Evolutionary conservation across 92 coral and sea anemone species (phyloP).

Genomic region (Galaxea fascicularis): DNA sequence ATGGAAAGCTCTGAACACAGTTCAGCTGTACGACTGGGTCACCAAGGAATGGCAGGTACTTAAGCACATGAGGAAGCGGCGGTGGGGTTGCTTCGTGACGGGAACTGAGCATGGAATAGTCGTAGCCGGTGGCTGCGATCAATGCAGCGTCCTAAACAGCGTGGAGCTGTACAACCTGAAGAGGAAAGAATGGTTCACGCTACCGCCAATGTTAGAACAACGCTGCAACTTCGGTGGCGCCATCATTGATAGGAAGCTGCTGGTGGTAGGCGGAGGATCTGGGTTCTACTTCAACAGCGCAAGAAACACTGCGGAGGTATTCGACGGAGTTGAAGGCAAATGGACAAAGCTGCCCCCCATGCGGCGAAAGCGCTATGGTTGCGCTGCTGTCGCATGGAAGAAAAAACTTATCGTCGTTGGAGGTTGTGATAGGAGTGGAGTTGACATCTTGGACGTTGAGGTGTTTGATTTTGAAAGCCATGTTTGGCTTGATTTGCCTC

Average conservation of each 20-base stretch:
- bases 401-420: constrained; percentile 83
- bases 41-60: constrained; percentile 75
- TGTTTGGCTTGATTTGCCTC: constrained; percentile 74
- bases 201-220: constrained; percentile 71
- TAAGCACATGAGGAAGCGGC: constrained; percentile 81
- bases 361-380: constrained; percentile 84
- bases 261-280: constrained; percentile 83
- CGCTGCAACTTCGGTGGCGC: constrained; percentile 90
- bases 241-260: constrained; percentile 68
- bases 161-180: constrained; percentile 81
- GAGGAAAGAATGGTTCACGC: constrained; percentile 80
- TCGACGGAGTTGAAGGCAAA: constrained; percentile 80
- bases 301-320: constrained; percentile 75
- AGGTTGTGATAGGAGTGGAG: constrained; percentile 77
- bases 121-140: constrained; percentile 89
- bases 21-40: constrained; percentile 86
- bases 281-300: constrained; percentile 96
- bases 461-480: constrained; percentile 62
- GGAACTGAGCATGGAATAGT: constrained; percentile 86
- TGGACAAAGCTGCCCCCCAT: constrained; percentile 81
- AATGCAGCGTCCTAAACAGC: constrained; percentile 82
- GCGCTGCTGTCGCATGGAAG: constrained; percentile 80
- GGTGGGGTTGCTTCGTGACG: constrained; percentile 81
- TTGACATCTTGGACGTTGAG: constrained; percentile 80
- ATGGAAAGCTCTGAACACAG: constrained; percentile 84